These are phyloP conservation scores for Trimorus sp. DNA, from an alignment of 2,888 invertebrate species.

Conservation along the genomic window DNA sequence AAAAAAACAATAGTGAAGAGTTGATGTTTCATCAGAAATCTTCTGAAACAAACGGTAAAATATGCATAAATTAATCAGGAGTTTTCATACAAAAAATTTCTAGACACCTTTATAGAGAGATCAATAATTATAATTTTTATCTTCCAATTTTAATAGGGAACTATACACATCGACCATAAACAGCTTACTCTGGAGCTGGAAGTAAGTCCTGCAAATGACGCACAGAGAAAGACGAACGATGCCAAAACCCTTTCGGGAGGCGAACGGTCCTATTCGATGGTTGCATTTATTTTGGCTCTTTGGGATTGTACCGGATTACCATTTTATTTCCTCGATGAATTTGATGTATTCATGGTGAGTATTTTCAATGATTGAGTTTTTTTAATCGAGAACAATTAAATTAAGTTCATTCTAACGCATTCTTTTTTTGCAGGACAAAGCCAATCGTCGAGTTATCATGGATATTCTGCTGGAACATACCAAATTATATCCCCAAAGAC, in stretches of 20 bases:
- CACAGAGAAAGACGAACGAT: slow-evolving; percentile 78
- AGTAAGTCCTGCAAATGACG: slow-evolving; percentile 83
- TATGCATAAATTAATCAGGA: no score
- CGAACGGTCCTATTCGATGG: slow-evolving; percentile 97
- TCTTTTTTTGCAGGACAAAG: slow-evolving; percentile 86
- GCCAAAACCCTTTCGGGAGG: slow-evolving; percentile 94
- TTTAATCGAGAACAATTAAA: no score
- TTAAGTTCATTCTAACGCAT: background rate
- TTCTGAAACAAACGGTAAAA: no score
- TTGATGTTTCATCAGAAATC: no score
- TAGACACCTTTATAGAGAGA: no score
- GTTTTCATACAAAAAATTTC: no score
- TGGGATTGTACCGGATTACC: slow-evolving; percentile 97
- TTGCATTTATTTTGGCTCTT: slow-evolving; percentile 94
- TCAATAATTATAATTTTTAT: no score
- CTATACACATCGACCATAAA: slow-evolving; percentile 83
- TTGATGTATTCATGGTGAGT: slow-evolving; percentile 95
- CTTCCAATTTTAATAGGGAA: slow-evolving; percentile 78
- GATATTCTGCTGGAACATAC: slow-evolving; percentile 90
- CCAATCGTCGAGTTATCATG: slow-evolving; percentile 91
- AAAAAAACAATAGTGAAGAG: no score
- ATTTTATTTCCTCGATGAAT: slow-evolving; percentile 97
- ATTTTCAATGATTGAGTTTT: no score
- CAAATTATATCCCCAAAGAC: slow-evolving; percentile 85
- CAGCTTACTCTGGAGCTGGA: slow-evolving; percentile 82